Conservation (phyloP, 2,888 invertebrate genomes). For the Acrobasis consociella region DNA sequence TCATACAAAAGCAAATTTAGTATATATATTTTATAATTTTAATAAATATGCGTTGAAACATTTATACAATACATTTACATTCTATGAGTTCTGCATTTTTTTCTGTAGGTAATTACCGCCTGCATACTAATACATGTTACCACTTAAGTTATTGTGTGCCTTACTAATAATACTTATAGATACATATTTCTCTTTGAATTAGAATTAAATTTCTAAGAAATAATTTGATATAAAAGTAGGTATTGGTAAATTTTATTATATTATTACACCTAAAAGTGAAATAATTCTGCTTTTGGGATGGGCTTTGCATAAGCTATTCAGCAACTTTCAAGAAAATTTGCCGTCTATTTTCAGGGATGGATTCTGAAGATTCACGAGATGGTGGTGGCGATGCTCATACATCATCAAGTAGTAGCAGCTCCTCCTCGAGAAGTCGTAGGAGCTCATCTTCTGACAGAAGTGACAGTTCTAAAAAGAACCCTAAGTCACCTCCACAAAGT, state of each 20-base stretch:
- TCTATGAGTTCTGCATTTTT: neutral
- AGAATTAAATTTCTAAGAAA: too few species aligned
- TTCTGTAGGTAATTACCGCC: slow-evolving; percentile 17
- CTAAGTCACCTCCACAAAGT: slow-evolving; percentile 55
- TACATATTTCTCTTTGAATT: too few species aligned
- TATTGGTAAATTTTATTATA: too few species aligned
- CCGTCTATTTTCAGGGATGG: slow-evolving; percentile 77
- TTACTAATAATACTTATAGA: slow-evolving; percentile 3
- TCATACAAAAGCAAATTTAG: neutral
- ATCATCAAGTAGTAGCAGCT: slow-evolving; percentile 77
- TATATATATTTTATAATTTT: neutral
- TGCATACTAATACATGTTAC: slow-evolving; percentile 1
- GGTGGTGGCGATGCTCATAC: slow-evolving; percentile 67
- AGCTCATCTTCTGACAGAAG: slow-evolving; percentile 71
- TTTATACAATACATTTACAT: neutral
- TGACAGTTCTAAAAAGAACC: slow-evolving; percentile 65
- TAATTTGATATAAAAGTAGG: too few species aligned
- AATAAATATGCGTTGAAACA: neutral
- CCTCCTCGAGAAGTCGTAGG: slow-evolving; percentile 69
- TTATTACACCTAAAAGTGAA: neutral
- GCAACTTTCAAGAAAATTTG: slow-evolving; percentile 40
- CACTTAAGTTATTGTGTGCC: neutral
- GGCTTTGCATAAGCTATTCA: slow-evolving; percentile 28
- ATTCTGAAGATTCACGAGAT: slow-evolving; percentile 84
- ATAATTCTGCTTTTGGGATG: slow-evolving; percentile 39